These are phyloP conservation scores for Shinisaurus crocodilurus DNA, from an alignment of 2,113 vertebrate species.

Conservation along the genomic window DNA sequence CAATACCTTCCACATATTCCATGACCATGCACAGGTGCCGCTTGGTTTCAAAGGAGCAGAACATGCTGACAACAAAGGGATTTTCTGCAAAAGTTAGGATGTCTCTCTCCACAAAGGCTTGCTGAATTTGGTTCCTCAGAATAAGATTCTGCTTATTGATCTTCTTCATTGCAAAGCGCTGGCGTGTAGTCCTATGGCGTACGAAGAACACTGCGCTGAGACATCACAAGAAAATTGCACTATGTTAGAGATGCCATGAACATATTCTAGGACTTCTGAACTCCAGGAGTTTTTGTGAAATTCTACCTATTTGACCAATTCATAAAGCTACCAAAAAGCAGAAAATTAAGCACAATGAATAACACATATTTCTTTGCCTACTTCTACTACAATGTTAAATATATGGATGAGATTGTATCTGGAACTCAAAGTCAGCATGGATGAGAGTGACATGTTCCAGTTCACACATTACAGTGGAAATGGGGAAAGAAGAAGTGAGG, in stretches of 20 bases:
- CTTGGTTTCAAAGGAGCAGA: constrained; percentile 96
- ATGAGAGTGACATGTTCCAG: background rate
- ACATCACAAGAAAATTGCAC: background rate
- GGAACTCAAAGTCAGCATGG: background rate
- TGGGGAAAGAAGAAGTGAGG: background rate
- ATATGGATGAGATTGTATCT: background rate
- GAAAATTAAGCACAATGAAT: background rate
- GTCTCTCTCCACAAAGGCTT: constrained; percentile 97
- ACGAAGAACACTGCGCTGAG: constrained; percentile 92
- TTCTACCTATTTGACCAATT: background rate
- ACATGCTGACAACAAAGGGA: constrained; percentile 98
- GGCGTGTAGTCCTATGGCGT: constrained; percentile 91
- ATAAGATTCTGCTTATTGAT: constrained; percentile 99
- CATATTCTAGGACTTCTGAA: background rate
- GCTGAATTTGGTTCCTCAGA: constrained; percentile 97
- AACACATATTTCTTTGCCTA: background rate
- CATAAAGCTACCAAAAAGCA: background rate
- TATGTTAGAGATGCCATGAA: background rate
- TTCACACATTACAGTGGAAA: background rate
- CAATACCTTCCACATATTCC: constrained; percentile 97
- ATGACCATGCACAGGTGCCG: constrained; percentile 98
- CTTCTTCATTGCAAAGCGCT: constrained; percentile 99
- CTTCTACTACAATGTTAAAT: background rate
- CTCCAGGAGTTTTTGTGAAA: background rate
- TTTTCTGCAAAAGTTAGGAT: constrained; percentile 97